phyloP scores from a whole-genome alignment of 2,113 vertebrate species.

The Setophaga kirtlandii region DNA sequence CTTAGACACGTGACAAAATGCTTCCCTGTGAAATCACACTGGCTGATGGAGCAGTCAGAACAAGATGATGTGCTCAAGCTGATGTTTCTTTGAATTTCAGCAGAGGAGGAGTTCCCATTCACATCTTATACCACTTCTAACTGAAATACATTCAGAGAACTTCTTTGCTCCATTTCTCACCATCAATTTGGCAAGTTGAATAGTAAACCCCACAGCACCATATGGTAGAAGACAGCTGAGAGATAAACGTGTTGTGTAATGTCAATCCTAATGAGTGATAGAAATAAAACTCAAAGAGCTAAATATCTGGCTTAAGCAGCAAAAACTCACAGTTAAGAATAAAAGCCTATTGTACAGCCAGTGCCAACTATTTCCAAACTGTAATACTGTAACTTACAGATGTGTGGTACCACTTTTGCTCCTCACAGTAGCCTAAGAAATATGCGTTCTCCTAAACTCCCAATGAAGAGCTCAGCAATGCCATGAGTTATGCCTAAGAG shows the following conservation, averaged over 20 bases:
- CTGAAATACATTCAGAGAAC: background rate
- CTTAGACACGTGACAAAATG: background rate
- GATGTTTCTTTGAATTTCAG: background rate
- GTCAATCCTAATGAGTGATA: slow-evolving; percentile 45
- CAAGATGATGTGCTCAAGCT: background rate
- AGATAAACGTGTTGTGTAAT: slow-evolving; percentile 48
- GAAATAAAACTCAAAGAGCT: slow-evolving; percentile 51
- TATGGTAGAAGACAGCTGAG: slow-evolving; percentile 17
- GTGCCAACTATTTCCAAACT: background rate
- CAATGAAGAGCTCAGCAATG: background rate
- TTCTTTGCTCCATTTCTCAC: slow-evolving; percentile 8
- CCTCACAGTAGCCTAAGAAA: background rate
- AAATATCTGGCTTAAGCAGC: slow-evolving; percentile 25
- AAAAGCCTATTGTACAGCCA: slow-evolving; percentile 5
- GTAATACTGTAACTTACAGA: background rate
- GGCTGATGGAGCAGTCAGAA: background rate
- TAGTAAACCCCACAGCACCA: slow-evolving; percentile 8
- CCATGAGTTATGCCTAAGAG: background rate
- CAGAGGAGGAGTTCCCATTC: background rate
- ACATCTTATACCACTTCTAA: background rate
- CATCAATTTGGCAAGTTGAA: slow-evolving; percentile 35
- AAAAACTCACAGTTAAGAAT: slow-evolving; percentile 5
- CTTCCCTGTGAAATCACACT: background rate
- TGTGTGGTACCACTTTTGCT: background rate
- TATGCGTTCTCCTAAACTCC: background rate